These are phyloP conservation scores for Drosophila bifasciata DNA, from an alignment of 1,140 invertebrate species.

Conservation along the genomic window DNA sequence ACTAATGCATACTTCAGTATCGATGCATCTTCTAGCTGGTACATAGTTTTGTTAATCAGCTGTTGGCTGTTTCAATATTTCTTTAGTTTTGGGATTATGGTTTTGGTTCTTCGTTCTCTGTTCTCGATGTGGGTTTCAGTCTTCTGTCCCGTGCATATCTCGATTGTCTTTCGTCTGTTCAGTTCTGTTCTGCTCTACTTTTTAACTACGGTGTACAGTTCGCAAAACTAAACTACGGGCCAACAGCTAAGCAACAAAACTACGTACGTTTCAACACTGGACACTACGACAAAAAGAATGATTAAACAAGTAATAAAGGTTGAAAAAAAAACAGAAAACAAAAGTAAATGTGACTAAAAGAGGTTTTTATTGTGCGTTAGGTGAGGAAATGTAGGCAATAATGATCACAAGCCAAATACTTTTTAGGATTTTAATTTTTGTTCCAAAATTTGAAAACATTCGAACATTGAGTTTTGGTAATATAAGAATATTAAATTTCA, in stretches of 20 bases:
- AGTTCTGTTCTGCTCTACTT: conserved; percentile 34
- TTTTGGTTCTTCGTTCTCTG: not conserved
- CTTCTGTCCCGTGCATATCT: no score
- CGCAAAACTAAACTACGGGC: conserved; percentile 64
- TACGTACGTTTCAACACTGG: conserved; percentile 58
- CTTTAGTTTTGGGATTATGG: not conserved
- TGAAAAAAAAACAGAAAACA: conserved; percentile 17
- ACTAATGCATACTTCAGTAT: not conserved
- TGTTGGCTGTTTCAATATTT: conserved; percentile 53
- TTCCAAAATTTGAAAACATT: no score
- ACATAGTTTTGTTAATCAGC: conserved; percentile 76
- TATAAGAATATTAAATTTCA: no score
- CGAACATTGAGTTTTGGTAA: no score
- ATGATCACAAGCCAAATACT: no score
- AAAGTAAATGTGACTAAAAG: conserved; percentile 3
- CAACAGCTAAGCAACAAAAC: conserved; percentile 81
- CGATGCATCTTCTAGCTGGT: conserved; percentile 2
- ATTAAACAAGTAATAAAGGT: conserved; percentile 37
- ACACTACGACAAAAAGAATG: conserved; percentile 52
- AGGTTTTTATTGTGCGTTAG: not conserved
- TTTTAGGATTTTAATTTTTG: no score
- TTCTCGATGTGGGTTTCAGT: conserved; percentile 5
- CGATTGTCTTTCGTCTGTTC: not conserved
- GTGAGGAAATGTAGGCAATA: conserved; percentile 1
- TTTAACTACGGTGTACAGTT: conserved; percentile 54